Base-by-base conservation (phyloP, 2,888 invertebrate genomes). In the Zeuzera pyrina region DNA sequence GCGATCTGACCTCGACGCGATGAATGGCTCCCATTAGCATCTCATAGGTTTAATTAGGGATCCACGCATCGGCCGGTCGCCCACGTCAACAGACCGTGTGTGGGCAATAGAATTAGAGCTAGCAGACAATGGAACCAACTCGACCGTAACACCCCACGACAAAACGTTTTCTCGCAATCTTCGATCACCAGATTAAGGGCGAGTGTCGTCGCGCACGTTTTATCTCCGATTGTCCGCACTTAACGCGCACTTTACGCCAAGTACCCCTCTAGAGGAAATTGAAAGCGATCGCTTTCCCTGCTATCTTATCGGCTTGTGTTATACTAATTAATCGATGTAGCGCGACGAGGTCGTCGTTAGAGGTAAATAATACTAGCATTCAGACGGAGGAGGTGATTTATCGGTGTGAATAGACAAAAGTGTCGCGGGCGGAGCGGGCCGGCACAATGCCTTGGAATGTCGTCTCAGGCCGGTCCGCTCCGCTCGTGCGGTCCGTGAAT, bases 221-320 rank as follows among this genome's bases (percentile, higher is more conserved):
- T 83, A 83, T 83, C 83, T 81, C 64, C 83, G 79, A 81, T 83
- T 83, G 83, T 81, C 69, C 78, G 74, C 83, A 81, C 81, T 83
- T 79, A 78, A 79, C 79, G 78, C 78, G 48, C 72, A 81, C 83
- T 81, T 79, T 76, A 77, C 73, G 72, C 77, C 70, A 71, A 81
- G 78, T 76, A 74, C 73, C 83, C 79, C 77, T 77, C 77, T 60
- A 72, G 74, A 77, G 79, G 76, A 79, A 83, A 83, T 83, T 81
- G 83, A 83, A 83, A 79, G 74, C 79, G 83, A 83, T 83, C 76
- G 73, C 74, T 78, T 79, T 76, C 65, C 76, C 65, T 59, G 55
- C 69, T 79, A 81, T 83, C 81, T 79, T 79, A 79, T 83, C 81
- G 70, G 59, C 71, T n/a, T 69, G 79, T 76, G 79, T 72, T 71